Conservation (phyloP, 2,888 invertebrate genomes). For the Imbricaverruca yamaguchii region DNA sequence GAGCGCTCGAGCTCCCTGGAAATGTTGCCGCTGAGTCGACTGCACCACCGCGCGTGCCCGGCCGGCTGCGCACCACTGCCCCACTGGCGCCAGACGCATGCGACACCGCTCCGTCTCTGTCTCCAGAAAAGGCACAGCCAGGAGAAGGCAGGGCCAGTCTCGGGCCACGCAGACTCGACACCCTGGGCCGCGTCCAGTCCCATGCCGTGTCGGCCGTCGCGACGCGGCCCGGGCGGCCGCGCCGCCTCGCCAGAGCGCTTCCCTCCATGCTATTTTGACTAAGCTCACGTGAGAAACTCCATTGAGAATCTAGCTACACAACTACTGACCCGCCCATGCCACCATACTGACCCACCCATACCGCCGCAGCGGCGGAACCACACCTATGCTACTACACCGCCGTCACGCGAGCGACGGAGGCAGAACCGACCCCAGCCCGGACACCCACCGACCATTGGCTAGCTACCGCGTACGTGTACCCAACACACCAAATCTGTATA, state of each 20-base stretch:
- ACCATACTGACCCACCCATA: too few relatives aligned
- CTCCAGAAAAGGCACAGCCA: background rate
- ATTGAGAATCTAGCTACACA: background rate
- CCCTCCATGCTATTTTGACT: background rate
- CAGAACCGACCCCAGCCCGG: background rate
- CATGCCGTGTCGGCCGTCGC: too few relatives aligned
- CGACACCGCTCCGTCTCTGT: background rate
- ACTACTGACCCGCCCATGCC: background rate
- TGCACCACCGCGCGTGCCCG: too few relatives aligned
- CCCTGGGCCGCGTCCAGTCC: too few relatives aligned
- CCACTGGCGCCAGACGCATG: too few relatives aligned
- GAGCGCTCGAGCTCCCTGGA: background rate
- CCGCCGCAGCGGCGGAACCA: too few relatives aligned
- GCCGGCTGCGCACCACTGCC: too few relatives aligned
- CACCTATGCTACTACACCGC: background rate
- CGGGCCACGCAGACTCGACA: background rate
- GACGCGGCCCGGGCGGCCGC: background rate
- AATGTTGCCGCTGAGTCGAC: background rate
- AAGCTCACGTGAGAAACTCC: constrained; percentile 20
- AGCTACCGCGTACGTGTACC: background rate
- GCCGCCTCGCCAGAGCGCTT: background rate
- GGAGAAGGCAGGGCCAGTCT: background rate
- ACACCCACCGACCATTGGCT: background rate
- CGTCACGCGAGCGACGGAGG: background rate
- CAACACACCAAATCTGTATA: background rate